Conservation (phyloP, 1,140 invertebrate species). For the Nebria ingens region DNA sequence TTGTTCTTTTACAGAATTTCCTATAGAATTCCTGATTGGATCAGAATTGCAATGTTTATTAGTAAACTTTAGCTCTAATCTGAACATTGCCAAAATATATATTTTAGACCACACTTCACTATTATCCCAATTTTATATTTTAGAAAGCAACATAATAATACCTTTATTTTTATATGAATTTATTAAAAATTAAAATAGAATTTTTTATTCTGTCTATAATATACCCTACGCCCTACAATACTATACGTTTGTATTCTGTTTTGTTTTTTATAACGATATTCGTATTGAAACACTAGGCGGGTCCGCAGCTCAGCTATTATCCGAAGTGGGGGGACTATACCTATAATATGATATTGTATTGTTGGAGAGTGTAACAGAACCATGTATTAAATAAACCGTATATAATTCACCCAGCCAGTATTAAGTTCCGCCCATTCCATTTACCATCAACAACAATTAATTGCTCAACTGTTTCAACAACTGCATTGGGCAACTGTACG, state of each 20-base stretch:
- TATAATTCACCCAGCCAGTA: background rate
- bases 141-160: no score
- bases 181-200: background rate
- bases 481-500: background rate
- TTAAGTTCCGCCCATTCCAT: background rate
- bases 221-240: background rate
- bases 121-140: no score
- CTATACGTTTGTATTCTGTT: background rate
- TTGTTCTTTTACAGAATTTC: no score
- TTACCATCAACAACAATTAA: no score
- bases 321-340: background rate
- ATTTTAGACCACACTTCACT: no score
- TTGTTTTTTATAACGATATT: background rate
- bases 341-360: constrained; percentile 1
- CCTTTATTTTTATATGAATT: background rate
- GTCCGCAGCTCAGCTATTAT: background rate
- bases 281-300: background rate
- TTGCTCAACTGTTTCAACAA: background rate
- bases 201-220: background rate
- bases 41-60: no score
- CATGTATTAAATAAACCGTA: background rate
- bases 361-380: no score
- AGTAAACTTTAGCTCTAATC: no score
- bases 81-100: no score
- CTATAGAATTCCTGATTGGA: no score